phyloP scores from a whole-genome alignment of 1,140 invertebrate genomes.

The Globodera ellingtonae region DNA sequence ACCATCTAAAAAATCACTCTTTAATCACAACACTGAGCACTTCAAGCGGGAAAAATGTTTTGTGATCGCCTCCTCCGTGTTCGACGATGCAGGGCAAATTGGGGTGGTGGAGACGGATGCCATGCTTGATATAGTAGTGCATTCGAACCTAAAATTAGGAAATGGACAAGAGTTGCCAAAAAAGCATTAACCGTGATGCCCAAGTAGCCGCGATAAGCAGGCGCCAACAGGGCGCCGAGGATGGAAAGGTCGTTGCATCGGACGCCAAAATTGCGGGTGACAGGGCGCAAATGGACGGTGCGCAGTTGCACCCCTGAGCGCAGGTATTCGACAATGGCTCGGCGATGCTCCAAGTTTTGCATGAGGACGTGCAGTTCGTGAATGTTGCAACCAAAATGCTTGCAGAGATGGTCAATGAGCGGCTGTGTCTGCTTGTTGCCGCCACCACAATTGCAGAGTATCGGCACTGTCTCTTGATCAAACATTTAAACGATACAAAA shows the following conservation, averaged over 20 bases:
- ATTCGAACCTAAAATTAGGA: not conserved
- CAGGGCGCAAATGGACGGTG: not conserved
- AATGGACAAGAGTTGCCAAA: no score
- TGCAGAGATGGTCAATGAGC: constrained; percentile 1
- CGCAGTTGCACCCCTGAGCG: not conserved
- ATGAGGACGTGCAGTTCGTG: constrained; percentile 3
- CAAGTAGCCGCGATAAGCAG: constrained; percentile 5
- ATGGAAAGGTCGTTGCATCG: not conserved
- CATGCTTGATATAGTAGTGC: constrained; percentile 13
- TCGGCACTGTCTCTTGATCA: not conserved
- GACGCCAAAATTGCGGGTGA: not conserved
- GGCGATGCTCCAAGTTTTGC: constrained; percentile 1
- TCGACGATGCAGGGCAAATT: constrained; percentile 1
- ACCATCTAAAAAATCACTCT: not conserved
- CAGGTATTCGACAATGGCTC: not conserved
- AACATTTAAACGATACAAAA: not conserved
- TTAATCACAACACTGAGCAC: not conserved
- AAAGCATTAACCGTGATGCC: not conserved
- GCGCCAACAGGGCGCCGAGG: not conserved
- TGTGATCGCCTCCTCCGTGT: not conserved
- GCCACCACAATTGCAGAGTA: not conserved
- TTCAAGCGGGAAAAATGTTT: constrained; percentile 5
- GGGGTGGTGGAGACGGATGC: not conserved
- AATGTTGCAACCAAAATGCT: not conserved
- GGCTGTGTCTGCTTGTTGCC: not conserved